Conservation (phyloP, 2,113 vertebrate species). For the Phaethornis superciliosus region DNA sequence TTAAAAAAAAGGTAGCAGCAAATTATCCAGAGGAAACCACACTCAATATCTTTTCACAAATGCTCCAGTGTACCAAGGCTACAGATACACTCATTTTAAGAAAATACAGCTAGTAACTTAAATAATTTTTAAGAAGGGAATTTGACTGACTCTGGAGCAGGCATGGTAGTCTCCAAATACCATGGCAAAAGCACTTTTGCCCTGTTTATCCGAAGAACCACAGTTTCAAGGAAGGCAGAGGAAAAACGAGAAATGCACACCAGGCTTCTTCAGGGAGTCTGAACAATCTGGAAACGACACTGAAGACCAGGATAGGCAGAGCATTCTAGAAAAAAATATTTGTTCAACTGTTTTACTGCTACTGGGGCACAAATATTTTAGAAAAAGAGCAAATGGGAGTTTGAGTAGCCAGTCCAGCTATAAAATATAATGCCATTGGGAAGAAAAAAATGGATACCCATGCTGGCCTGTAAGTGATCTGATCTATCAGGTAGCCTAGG, state of each 20-base stretch:
- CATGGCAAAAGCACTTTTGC: not conserved
- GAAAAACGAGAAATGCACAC: not conserved
- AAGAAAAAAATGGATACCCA: not conserved
- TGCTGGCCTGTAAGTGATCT: rapidly evolving
- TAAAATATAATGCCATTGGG: not conserved
- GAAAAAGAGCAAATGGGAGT: not conserved
- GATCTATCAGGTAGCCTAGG: not conserved
- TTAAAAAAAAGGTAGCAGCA: not conserved
- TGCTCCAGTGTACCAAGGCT: not conserved
- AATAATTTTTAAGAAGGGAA: not conserved
- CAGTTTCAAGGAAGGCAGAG: not conserved
- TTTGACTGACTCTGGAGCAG: not conserved
- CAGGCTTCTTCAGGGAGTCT: not conserved
- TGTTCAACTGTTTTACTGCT: not conserved
- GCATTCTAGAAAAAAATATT: not conserved
- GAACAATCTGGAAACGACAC: not conserved
- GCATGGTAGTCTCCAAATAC: not conserved
- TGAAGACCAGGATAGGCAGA: not conserved
- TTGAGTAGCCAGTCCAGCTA: not conserved
- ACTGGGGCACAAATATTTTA: not conserved
- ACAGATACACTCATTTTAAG: not conserved
- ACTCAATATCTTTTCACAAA: not conserved
- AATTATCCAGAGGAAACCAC: not conserved
- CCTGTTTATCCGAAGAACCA: not conserved
- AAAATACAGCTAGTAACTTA: no score